Evolutionary conservation across 1,140 invertebrate genomes (phyloP), one percentile per base, ranked within the genome.

Genomic region (Centruroides vittatus): DNA sequence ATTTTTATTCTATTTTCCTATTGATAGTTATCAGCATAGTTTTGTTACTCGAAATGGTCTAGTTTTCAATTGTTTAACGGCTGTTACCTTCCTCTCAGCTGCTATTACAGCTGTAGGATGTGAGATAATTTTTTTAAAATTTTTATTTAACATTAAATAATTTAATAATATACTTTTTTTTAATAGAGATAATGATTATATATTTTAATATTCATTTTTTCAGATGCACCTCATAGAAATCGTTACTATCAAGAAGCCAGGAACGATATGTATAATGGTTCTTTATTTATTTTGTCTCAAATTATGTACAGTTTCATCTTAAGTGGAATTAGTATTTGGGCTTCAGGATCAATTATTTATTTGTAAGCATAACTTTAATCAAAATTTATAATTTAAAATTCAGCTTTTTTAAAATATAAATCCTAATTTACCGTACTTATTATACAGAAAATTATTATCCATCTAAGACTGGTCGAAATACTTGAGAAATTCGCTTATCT

Each of bases 221-320:
- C 69, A 92, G 89, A 86, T 80, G 83, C 86, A 47, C 81, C 80
- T 53, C 87, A 88, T 74, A 78, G 91, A n/a, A 89, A 87, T 46
- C 78, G 88, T 35, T 93, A 92, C 72, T 93, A 91, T 63, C 88
- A 93, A 72, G 91, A 94, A 70, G 83, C 86, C 10, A 80, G 89
- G 58, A 87, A 92, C 70, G 89, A 89, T 3, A 73, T 89, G 0
- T 94, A 94, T 70, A 83, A 84, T 12, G 91, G 90, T 3, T 85
- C 88, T 0, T 81, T 89, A 62, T 83, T 93, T 63, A 75, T 93
- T 0, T 75, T 90, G 0, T 83, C 86, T 0, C 89, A 90, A 70
- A 84, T 84, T 57, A 69, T 91, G 0, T 80, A 88, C 7, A 87
- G 84, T 4, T 73, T 93, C 41, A 88, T 89, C 0, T 82, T 92